Percentiles rank a stretch among this genome's conserved stretches.
These are phyloP conservation scores for Smittia aterrima DNA, from an alignment of 2,888 invertebrate species.

Conservation along the genomic window DNA sequence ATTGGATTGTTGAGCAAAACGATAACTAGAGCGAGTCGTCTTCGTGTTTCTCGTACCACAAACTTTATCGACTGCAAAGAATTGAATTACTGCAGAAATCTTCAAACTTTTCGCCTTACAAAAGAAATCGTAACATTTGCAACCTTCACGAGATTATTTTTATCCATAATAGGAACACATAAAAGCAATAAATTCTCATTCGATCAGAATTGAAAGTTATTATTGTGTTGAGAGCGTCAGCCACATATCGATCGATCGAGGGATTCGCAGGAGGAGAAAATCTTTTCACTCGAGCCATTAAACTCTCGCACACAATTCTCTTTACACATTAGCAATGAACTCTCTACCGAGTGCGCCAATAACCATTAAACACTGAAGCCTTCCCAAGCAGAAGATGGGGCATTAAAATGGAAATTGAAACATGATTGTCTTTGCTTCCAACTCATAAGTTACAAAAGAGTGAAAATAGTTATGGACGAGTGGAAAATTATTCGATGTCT, in stretches of 20 bases:
- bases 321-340: neutral
- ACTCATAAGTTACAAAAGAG: neutral
- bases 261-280: neutral
- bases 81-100: too few species aligned
- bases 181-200: constrained; percentile 40
- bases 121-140: neutral
- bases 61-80: too few species aligned
- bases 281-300: neutral
- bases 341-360: neutral
- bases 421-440: constrained; percentile 7
- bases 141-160: neutral
- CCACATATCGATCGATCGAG: constrained; percentile 23
- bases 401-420: constrained; percentile 6
- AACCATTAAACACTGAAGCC: neutral
- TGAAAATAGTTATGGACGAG: neutral
- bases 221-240: constrained; percentile 4
- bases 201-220: constrained; percentile 41
- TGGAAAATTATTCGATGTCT: neutral
- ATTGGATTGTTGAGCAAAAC: too few species aligned
- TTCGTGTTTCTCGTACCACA: too few species aligned
- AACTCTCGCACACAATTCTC: neutral
- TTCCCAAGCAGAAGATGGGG: neutral
- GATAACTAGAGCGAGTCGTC: too few species aligned
- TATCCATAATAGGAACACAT: constrained; percentile 35
- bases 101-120: neutral